Conservation (phyloP, 2,888 invertebrate species). For the Nipponacmea schrenckii region DNA sequence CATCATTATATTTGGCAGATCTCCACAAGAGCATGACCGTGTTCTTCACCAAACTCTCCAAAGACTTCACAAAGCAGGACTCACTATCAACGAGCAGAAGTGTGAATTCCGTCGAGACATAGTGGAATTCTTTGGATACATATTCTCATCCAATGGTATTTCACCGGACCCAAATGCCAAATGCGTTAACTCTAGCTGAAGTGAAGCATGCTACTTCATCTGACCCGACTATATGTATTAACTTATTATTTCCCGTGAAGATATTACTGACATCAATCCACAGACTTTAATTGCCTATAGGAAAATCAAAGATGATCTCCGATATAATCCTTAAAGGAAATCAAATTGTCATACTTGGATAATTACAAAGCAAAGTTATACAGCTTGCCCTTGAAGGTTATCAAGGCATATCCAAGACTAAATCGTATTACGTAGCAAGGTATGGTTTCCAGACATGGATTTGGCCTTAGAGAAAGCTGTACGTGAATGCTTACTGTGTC, state of each 20-base stretch:
- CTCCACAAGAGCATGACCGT: conserved; percentile 21
- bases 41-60: conserved; percentile 12
- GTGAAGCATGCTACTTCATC: conserved; percentile 25
- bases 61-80: conserved; percentile 16
- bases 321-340: conserved; percentile 25
- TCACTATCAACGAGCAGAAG: too few species aligned
- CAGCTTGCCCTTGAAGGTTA: too few species aligned
- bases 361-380: too few species aligned
- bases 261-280: too few species aligned
- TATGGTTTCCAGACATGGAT: conserved; percentile 41
- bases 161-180: conserved; percentile 27
- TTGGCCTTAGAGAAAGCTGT: conserved; percentile 24
- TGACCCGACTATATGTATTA: conserved; percentile 31
- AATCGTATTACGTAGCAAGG: conserved; percentile 35
- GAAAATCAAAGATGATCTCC: too few species aligned
- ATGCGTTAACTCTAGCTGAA: conserved; percentile 38
- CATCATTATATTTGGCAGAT: conserved; percentile 23
- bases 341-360: conserved; percentile 27
- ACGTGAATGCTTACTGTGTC: conserved; percentile 26
- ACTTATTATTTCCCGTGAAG: conserved; percentile 30
- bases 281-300: too few species aligned
- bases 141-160: conserved; percentile 21
- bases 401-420: too few species aligned
- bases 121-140: conserved; percentile 26
- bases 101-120: conserved; percentile 23